These are phyloP conservation scores for Amphiprion percula DNA, from an alignment of 2,113 vertebrate genomes.

Conservation along the genomic window DNA sequence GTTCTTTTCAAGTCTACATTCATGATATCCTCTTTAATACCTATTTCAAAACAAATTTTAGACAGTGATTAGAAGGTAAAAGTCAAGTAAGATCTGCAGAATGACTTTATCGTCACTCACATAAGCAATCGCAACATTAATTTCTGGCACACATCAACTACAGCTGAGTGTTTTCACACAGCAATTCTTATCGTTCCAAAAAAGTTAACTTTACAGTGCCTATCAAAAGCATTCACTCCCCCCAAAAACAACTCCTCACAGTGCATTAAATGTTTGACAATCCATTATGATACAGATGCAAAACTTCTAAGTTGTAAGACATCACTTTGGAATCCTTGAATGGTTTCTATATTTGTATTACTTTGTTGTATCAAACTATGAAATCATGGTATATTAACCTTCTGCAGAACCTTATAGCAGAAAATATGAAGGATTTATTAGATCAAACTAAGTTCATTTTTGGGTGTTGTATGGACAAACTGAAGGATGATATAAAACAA, in stretches of 20 bases:
- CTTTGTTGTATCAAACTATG: too few species aligned
- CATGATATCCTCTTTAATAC: neutral
- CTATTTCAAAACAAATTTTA: neutral
- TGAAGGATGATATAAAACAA: neutral
- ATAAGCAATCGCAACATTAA: neutral
- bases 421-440: too few species aligned
- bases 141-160: neutral
- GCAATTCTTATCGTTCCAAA: neutral
- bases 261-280: too few species aligned
- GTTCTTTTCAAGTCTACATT: neutral
- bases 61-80: neutral
- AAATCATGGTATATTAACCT: too few species aligned
- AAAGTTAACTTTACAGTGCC: too few species aligned
- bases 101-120: neutral
- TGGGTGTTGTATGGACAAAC: neutral
- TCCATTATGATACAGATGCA: too few species aligned
- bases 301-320: too few species aligned
- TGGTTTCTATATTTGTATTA: too few species aligned
- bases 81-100: neutral
- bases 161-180: conserved; percentile 44
- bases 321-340: too few species aligned
- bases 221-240: too few species aligned
- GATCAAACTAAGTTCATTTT: neutral
- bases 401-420: too few species aligned
- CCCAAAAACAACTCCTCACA: too few species aligned